Percentiles rank a stretch among this genome's conserved stretches.
Evolutionary conservation across 2,888 invertebrate genomes (phyloP).

Genomic region (Mythimna vitellina): DNA sequence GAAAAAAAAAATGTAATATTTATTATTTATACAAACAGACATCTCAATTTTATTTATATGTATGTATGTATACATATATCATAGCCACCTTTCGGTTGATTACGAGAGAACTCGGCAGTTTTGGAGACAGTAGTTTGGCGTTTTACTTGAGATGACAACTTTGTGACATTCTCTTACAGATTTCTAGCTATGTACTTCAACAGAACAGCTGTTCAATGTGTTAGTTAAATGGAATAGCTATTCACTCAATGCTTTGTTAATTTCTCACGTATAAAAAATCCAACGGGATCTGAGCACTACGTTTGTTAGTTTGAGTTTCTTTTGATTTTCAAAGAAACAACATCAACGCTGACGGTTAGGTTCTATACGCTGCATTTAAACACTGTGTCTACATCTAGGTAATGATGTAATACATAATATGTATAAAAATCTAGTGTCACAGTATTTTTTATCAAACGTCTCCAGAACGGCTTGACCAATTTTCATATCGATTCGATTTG

Average conservation of each 20-base stretch:
- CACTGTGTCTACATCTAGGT: background rate
- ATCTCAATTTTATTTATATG: too few species aligned
- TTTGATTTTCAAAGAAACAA: conserved; percentile 23
- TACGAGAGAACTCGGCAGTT: background rate
- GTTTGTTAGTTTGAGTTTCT: conserved; percentile 21
- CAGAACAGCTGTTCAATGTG: background rate
- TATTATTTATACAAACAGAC: too few species aligned
- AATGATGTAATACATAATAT: too few species aligned
- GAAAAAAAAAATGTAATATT: too few species aligned
- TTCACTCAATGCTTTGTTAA: conserved; percentile 25
- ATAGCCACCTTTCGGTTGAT: background rate
- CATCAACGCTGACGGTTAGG: background rate
- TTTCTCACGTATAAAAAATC: background rate
- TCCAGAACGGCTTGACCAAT: too few species aligned
- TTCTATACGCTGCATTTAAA: too few species aligned
- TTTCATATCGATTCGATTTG: too few species aligned
- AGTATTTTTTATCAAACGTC: too few species aligned
- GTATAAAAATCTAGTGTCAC: too few species aligned
- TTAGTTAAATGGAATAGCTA: background rate
- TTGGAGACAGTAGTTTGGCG: background rate
- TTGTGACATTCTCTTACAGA: background rate
- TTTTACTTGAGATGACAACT: background rate
- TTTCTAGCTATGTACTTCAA: background rate
- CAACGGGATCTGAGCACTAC: conserved; percentile 12
- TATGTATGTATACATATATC: too few species aligned